Evolutionary conservation across 2,888 invertebrate genomes (phyloP), one percentile per base, ranked within the genome.

Genomic region (Heliconius ismenius): DNA sequence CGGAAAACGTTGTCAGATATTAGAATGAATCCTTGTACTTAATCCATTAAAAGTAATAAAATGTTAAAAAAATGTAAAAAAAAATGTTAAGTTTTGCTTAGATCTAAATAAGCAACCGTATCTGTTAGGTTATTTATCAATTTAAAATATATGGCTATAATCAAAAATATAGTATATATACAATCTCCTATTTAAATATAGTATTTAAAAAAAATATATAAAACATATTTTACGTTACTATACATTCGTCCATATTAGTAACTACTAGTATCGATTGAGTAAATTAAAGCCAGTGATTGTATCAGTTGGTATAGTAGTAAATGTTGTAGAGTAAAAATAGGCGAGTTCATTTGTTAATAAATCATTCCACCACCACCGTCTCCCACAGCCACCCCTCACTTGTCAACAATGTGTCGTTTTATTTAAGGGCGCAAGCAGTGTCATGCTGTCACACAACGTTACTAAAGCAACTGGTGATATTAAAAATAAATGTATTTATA

Each of bases 371-470:
- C 84, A 28, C 82, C 81, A 80, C 43, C 77, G 73, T 70, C 81
- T 75, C 79, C 79, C 81, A 83, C 81, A 80, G 82, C 82, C 81
- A 78, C 43, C 76, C 76, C 79, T 84, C 83, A 83, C 83, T 84
- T 90, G 89, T 90, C 90, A 90, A 90, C 90, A 89, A 89, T 89
- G 87, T 89, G 89, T 89, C 85, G 84, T 86, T 86, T 90, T 90
- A 89, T 89, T 88, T 87, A 88, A 85, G 86, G 76, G 73, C 73
- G 83, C 83, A 84, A 83, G 82, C 78, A 77, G 72, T 79, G 80
- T 81, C 81, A 81, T 77, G 74, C 76, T 80, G 74, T 79, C 81
- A 81, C 76, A 79, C 75, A 74, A 68, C 75, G 69, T 80, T 81
- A 80, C 77, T 81, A 79, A 81, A 81, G 76, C 80, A 79, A 82